Evolutionary conservation across 2,888 invertebrate genomes (phyloP), one percentile per base, ranked within the genome.

Genomic region (Lycophotia porphyrea): DNA sequence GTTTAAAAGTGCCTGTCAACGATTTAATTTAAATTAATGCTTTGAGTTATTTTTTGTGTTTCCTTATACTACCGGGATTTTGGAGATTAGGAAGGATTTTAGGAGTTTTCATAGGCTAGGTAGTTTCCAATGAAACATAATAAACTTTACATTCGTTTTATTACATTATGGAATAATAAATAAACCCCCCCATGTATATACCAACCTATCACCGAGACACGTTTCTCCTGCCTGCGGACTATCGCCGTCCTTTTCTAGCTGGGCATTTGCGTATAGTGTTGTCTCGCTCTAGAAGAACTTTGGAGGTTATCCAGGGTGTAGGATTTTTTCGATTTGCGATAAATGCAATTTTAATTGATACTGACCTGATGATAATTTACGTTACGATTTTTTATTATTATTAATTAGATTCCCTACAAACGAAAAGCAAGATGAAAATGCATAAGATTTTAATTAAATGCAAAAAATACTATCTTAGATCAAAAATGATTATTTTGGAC

Each of bases 121-220:
- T n/a, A 27, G 31, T 42, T 74, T 72, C 67, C 65, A 94, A 93
- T 94, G 88, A 95, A 95, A 94, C 93, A 93, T 87, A 80, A 63
- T 52, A 84, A 95, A 94, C 94, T 95, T 95, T 95, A 95, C 95
- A 95, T 93, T 93, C 91, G 93, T 95, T 95, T 91, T 95, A 94
- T 95, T 95, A 95, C 94, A 94, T 94, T 95, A 95, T 95, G 94
- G 95, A 95, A 96, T 95, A 96, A 94, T 95, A 95, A 95, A 95
- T 94, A 93, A 94, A 93, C 93, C 94, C 91, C 92, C 91, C 91
- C 91, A 90, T 93, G 91, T 93, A 92, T 93, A 92, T 93, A 93
- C 91, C 94, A 89, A 91, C 89, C 94, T 94, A 95, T 95, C 95
- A 95, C 94, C 94, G 92, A 94, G 92, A 93, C 94, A 92, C 93